These are phyloP conservation scores for Ascaphus truei DNA, from an alignment of 2,113 vertebrate species.

Conservation along the genomic window DNA sequence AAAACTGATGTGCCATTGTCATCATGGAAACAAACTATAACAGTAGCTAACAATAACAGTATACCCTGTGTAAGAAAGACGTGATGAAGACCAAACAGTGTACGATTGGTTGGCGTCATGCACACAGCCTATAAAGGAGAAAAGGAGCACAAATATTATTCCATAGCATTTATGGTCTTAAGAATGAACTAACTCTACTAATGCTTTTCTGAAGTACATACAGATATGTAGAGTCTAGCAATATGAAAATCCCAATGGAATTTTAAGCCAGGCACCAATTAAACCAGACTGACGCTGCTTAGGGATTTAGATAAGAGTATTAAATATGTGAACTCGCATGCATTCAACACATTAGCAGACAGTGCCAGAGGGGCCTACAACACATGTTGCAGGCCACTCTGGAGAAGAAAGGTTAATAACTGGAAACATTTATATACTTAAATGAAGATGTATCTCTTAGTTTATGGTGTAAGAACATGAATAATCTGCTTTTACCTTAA, in stretches of 20 bases:
- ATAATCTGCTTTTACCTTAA: constrained; percentile 10
- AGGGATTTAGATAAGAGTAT: constrained; percentile 37
- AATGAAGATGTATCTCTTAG: constrained; percentile 9
- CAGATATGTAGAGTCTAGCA: constrained; percentile 35
- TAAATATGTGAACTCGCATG: constrained; percentile 37
- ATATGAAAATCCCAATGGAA: constrained; percentile 34
- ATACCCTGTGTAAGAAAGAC: no score
- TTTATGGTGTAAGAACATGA: constrained; percentile 15
- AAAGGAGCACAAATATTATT: no score
- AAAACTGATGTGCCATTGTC: no score
- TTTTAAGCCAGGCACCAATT: constrained; percentile 37
- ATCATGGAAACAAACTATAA: no score
- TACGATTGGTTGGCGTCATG: no score
- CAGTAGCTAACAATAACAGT: no score
- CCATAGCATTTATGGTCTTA: background rate
- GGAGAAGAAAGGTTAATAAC: constrained; percentile 12
- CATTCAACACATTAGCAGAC: constrained; percentile 27
- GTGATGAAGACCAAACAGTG: no score
- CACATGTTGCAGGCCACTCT: constrained; percentile 12
- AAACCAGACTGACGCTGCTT: constrained; percentile 35
- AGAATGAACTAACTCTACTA: background rate
- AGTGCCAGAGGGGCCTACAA: constrained; percentile 18
- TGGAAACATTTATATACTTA: constrained; percentile 11
- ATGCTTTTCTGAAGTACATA: constrained; percentile 18
- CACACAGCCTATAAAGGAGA: no score